Percentiles rank a stretch among this genome's conserved stretches.
Conservation (phyloP, 2,797 vertebrate genomes). For the Petrocephalus sullivani region DNA sequence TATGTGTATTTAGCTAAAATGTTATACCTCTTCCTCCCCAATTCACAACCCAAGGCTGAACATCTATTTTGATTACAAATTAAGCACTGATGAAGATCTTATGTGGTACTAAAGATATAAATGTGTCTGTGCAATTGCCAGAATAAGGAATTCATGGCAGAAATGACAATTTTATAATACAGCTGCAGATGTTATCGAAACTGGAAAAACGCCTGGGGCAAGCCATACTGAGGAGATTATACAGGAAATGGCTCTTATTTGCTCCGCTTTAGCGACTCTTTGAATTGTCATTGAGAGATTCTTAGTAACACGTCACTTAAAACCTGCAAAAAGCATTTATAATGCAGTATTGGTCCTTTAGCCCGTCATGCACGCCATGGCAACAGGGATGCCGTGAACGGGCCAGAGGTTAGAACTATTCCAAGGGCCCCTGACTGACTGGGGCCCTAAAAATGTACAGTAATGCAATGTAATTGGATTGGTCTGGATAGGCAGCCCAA, state of each 20-base stretch:
- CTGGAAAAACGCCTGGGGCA: background rate
- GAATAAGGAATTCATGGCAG: background rate
- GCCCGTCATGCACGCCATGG: background rate
- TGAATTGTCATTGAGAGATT: background rate
- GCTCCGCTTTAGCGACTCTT: background rate
- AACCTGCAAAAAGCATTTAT: background rate
- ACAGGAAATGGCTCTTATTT: background rate
- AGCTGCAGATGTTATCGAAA: background rate
- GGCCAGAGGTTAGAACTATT: background rate
- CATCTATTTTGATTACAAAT: slow-evolving; percentile 4
- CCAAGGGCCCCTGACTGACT: background rate
- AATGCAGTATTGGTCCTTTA: background rate
- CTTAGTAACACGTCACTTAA: background rate
- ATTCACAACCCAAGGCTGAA: background rate
- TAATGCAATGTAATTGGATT: background rate
- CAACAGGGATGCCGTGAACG: background rate
- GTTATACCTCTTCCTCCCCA: background rate
- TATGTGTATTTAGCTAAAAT: background rate
- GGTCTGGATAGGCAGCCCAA: background rate
- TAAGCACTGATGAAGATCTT: background rate
- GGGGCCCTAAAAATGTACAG: background rate
- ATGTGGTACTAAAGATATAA: background rate
- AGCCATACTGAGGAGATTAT: background rate
- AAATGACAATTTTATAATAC: background rate
- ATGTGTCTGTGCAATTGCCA: background rate